Base-by-base conservation (phyloP, 1,140 invertebrate species). In the Maniola jurtina region DNA sequence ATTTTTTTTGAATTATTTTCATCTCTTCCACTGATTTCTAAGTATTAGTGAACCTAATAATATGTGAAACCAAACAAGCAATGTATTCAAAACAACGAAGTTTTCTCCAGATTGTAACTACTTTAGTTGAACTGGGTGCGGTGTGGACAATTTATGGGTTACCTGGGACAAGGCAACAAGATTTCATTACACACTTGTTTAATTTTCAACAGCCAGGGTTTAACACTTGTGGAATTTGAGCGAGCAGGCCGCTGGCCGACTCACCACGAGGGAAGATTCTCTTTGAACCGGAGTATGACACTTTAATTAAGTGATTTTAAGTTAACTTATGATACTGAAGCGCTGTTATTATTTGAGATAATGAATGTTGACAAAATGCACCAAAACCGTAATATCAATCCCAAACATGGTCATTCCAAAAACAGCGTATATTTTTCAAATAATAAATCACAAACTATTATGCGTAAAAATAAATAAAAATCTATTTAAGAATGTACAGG, bases 151-250 rank as follows among this genome's bases (percentile, higher is more conserved):
- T 78, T 76, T 78, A 78, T 76, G 61, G 61, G 64, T 55, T 72
- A 78, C 71, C 70, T 72, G 71, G 71, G 71, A 73, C 63, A 63
- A 66, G 50, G 54, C 47, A 72, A 70, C 66, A 74, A 72, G 77
- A 75, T 74, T 76, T 72, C 71, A 76, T 74, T 79, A 74, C 69
- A 68, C 63, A 70, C 65, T 75, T 69, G 72, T 75, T 77, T 73
- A 79, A 65, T 59, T 65, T 58, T 58, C 38, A 65, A 40, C 45
- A 40, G 11, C 55, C 33, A 56, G 14, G 10, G 56, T 40, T 59
- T 50, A 52, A 59, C 33, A 45, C 59, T 50, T 42, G n/a, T 33
- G 61, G 36, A n/a, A 54, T 54, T 33, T 42, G 38, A 55, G 15
- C 61, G 8, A n/a, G 16, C 36, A 54, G 35, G 54, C 16, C 14